Conservation (phyloP, 2,888 invertebrate species). For the Acanthosepion pharaonis region DNA sequence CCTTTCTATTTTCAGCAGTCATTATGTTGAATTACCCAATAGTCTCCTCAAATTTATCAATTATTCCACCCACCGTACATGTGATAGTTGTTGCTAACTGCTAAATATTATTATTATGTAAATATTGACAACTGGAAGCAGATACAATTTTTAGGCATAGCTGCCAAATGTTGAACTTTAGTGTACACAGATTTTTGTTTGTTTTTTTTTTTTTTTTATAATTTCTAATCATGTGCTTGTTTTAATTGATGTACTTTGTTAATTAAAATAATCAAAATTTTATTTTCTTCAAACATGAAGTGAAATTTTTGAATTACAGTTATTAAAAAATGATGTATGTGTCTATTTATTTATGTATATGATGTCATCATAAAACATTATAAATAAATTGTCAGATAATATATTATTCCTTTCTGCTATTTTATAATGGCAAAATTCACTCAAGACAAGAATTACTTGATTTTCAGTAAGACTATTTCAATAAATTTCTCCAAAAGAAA, state of each 20-base stretch:
- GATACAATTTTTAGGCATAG: background rate
- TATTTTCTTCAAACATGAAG: background rate
- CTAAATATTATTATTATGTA: conserved; percentile 4
- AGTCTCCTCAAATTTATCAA: background rate
- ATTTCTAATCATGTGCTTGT: too few species aligned
- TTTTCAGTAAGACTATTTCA: background rate
- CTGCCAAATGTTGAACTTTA: background rate
- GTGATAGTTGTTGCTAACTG: background rate
- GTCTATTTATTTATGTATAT: background rate
- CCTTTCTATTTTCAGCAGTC: background rate
- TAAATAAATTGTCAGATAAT: background rate
- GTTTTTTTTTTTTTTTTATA: background rate
- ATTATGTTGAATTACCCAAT: background rate
- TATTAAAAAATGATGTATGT: background rate
- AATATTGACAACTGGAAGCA: background rate
- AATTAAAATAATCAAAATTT: background rate
- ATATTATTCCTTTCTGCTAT: background rate
- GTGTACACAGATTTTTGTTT: background rate
- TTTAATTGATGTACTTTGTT: background rate
- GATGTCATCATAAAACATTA: background rate
- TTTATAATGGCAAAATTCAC: background rate
- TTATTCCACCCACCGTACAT: background rate
- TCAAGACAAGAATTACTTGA: background rate
- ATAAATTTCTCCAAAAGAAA: background rate
- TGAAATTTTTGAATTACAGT: background rate